phyloP scores from a whole-genome alignment of 1,140 invertebrate species.

The Lepidostoma basale region DNA sequence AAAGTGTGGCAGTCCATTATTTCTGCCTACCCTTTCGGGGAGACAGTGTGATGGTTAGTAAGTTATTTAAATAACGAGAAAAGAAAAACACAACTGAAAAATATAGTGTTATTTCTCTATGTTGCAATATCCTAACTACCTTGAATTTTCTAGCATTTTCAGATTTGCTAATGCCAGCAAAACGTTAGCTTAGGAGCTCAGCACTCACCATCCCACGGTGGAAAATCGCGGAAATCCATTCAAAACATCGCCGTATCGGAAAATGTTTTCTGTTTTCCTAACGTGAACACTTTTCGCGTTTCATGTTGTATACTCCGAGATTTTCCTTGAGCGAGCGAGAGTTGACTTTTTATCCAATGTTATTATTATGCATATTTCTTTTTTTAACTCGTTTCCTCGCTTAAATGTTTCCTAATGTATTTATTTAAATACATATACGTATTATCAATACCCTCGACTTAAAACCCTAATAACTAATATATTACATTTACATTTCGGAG shows the following conservation, averaged over 20 bases:
- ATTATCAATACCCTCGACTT: not conserved
- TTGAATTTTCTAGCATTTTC: no score
- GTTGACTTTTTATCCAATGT: slow-evolving; percentile 15
- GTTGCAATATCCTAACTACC: not conserved
- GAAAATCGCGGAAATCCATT: not conserved
- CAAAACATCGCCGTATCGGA: not conserved
- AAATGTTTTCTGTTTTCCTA: not conserved
- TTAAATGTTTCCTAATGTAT: not conserved
- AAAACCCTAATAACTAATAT: not conserved
- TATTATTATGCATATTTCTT: slow-evolving; percentile 12
- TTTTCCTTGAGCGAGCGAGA: not conserved
- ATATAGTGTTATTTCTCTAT: not conserved
- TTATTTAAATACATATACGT: not conserved
- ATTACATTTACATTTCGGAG: not conserved
- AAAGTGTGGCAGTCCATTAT: no score
- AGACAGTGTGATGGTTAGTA: no score
- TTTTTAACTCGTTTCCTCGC: not conserved
- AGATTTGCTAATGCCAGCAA: no score
- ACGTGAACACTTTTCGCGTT: slow-evolving; percentile 1
- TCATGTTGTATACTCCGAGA: not conserved
- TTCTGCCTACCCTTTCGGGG: no score
- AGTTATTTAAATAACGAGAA: no score
- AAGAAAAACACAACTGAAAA: not conserved
- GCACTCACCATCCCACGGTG: not conserved
- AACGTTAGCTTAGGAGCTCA: not conserved